Base-by-base conservation (phyloP, 2,797 vertebrate species). In the Tenualosa ilisha region DNA sequence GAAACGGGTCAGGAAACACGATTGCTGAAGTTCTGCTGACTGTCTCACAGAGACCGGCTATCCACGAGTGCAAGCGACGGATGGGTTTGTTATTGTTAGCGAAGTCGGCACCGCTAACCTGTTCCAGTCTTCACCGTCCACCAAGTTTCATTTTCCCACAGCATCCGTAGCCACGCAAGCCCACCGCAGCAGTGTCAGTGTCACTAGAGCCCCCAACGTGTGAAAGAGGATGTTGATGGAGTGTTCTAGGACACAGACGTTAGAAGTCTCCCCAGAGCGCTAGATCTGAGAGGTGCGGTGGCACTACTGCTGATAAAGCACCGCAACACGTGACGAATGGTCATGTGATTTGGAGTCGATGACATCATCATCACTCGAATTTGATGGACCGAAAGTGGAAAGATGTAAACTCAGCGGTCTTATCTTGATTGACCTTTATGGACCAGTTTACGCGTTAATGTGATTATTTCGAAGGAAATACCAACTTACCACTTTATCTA, bases 261-360 rank as follows among this genome's bases (percentile, higher is more conserved):
- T 40, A 43, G 40, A 43, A 75, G 37, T 11, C 68, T 37, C 31
- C 31, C 15, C 31, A 6, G 31, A 0, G 15, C 68, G 68, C 17
- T 15, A 75, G 6, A 20, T 75, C 68, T 75, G 31, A 15, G 68
- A 6, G 17, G 24, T 6, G 37, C 68, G 6, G 31, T 26, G 13
- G 31, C 31, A 43, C 68, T 75, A 75, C 31, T 75, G 68, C 68
- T 75, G 68, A 75, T 75, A 43, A 75, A 75, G 68, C 68, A 75
- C 13, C 15, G 37, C 3, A 43, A 15, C 68, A 75, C 68, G 68
- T 75, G 68, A 75, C 68, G 51, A 13, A 3, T 3, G 9, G 68
- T 75, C 68, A 75, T 40, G 68, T 75, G 68, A 75, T 40, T 20
- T 13, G 13, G 3, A 40, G 31, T 17, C 68, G 31, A 31, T 75